Conservation (phyloP, 1,140 invertebrate genomes). For the Anoplolepis gracilipes region DNA sequence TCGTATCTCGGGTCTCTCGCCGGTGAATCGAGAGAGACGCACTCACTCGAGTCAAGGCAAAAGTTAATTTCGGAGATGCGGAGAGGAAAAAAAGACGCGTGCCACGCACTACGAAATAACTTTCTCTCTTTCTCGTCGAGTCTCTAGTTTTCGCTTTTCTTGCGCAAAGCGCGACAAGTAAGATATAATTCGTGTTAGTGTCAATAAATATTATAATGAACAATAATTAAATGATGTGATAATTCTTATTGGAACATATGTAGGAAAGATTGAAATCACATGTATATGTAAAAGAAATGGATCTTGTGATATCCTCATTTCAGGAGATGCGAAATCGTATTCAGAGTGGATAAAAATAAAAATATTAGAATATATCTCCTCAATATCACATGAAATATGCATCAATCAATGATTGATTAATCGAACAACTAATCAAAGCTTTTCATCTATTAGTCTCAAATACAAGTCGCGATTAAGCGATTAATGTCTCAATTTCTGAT, state of each 20-base stretch:
- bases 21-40: neutral
- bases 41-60: neutral
- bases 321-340: neutral
- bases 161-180: neutral
- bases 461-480: constrained; percentile 6
- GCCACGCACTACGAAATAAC: constrained; percentile 18
- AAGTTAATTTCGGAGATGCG: constrained; percentile 10
- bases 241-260: constrained; percentile 4
- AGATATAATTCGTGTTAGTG: neutral
- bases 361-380: neutral
- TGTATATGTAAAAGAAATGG: neutral
- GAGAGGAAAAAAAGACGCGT: neutral
- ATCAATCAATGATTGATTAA: neutral
- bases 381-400: neutral
- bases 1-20: neutral
- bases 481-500: neutral
- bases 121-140: constrained; percentile 46
- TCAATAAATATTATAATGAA: neutral
- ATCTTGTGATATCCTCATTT: constrained; percentile 12
- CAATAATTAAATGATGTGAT: constrained; percentile 9
- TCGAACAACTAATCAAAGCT: constrained; percentile 4
- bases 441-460: neutral
- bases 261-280: constrained; percentile 1
- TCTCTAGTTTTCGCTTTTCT: constrained; percentile 8
- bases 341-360: neutral